Evolutionary conservation across 2,888 invertebrate genomes (phyloP).

Genomic region (Alentia gelatinosa): DNA sequence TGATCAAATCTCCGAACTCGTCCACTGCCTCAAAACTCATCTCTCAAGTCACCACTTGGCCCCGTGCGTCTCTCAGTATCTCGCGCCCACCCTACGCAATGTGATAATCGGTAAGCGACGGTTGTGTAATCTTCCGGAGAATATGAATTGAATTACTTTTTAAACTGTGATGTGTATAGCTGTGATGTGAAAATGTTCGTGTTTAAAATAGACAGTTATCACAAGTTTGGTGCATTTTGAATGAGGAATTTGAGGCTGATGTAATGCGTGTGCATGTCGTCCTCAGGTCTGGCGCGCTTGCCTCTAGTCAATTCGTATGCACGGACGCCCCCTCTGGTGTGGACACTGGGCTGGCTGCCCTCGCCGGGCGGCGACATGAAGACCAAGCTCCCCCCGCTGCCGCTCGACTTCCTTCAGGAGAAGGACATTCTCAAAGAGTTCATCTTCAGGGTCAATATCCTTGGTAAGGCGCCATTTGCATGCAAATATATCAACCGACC

Average conservation of each 20-base stretch:
- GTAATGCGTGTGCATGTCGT: no score
- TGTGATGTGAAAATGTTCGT: no score
- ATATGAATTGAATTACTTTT: no score
- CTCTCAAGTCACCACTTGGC: constrained; percentile 64
- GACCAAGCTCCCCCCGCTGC: constrained; percentile 83
- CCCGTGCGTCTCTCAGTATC: constrained; percentile 71
- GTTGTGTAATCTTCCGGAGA: no score
- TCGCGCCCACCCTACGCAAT: constrained; percentile 74
- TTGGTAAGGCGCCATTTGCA: constrained; percentile 83
- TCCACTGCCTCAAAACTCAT: constrained; percentile 75
- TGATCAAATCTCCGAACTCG: constrained; percentile 79
- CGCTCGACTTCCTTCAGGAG: constrained; percentile 89
- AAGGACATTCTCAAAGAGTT: constrained; percentile 91
- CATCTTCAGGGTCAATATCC: constrained; percentile 83
- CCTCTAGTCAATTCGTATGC: constrained; percentile 86
- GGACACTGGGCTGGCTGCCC: constrained; percentile 84
- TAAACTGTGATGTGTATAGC: no score
- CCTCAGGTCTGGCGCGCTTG: constrained; percentile 83
- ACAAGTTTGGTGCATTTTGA: no score
- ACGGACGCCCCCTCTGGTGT: constrained; percentile 85
- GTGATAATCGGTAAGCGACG: constrained; percentile 75
- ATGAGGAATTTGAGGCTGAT: no score
- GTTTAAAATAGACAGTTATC: no score
- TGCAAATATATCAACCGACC: no score
- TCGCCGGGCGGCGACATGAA: constrained; percentile 82